Evolutionary conservation across 2,113 vertebrate genomes (phyloP), one percentile per base, ranked within the genome.

Genomic region (Gracilinanus agilis): DNA sequence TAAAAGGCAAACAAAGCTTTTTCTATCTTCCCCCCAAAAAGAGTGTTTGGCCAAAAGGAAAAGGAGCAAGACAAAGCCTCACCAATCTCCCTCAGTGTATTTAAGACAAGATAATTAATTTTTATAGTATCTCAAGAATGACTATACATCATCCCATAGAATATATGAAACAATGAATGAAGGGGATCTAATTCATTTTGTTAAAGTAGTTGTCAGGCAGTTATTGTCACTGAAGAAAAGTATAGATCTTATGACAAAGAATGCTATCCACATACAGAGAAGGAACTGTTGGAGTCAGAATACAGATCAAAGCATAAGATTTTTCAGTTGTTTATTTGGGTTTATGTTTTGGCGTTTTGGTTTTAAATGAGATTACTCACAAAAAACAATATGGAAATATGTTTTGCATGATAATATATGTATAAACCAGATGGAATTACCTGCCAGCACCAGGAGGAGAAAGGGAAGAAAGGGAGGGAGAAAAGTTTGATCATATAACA

Each of bases 121-220:
- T 95, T 94, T 90, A 61, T 3, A 90, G 58, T 58, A 61, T 27
- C 54, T 89, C 0, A 53, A 44, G 27, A 24, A 13, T 67, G 92
- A 88, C 89, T 91, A 88, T 90, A 24, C 8, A 44, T 10, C 89
- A 55, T 54, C 12, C 49, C 53, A 58, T 75, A 88, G 61, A 24
- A 96, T 95, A 88, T 90, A 92, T 19, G 91, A 23, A 93, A 56
- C 25, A 92, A 90, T 94, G 44, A 92, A 92, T 53, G 12, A 95
- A 95, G 91, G 54, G 29, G 24, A 7, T 1, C 11, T 54, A 88
- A 55, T 89, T 55, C 8, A 93, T 92, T 89, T 91, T 58, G 91
- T 23, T 75, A 96, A 89, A 34, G 90, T 90, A 91, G 21, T 27
- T 89, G 34, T 53, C 54, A 93, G 23, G 24, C 53, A 0, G 13